Conservation (phyloP, 2,888 invertebrate species). For the Amiota communis region DNA sequence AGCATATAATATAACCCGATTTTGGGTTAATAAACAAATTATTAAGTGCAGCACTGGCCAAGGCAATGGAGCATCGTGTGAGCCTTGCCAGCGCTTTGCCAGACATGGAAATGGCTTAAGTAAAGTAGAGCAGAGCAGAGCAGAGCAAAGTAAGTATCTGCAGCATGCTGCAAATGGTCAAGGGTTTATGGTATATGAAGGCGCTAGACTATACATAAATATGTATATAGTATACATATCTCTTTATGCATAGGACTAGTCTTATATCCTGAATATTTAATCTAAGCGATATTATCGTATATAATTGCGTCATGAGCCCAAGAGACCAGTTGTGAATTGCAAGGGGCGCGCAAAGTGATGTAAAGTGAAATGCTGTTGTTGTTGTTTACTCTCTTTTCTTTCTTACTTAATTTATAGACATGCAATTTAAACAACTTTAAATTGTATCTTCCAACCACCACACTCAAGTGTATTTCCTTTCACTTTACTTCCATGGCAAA, state of each 20-base stretch:
- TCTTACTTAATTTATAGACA: conserved; percentile 49
- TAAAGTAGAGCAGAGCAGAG: too few relatives aligned
- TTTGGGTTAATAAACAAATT: conserved; percentile 65
- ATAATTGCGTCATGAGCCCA: conserved; percentile 6
- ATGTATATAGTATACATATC: too few relatives aligned
- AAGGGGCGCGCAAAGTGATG: background rate
- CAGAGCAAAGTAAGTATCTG: too few relatives aligned
- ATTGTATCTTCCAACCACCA: background rate
- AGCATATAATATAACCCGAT: conserved; percentile 52
- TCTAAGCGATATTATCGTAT: conserved; percentile 18
- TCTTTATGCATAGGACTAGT: too few relatives aligned
- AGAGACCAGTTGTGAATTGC: background rate
- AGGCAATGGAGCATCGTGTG: conserved; percentile 30
- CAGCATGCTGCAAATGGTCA: too few relatives aligned
- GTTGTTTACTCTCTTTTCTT: conserved; percentile 25
- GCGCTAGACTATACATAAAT: conserved; percentile 6
- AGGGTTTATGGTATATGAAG: conserved; percentile 16
- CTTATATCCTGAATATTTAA: background rate
- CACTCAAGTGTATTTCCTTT: background rate
- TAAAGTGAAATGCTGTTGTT: background rate
- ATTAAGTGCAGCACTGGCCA: conserved; percentile 52
- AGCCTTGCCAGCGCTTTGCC: conserved; percentile 21
- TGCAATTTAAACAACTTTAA: conserved; percentile 15
- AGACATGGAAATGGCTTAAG: background rate
- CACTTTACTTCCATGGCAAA: background rate